phyloP scores from a whole-genome alignment of 2,113 vertebrate genomes.

The Limanda limanda region DNA sequence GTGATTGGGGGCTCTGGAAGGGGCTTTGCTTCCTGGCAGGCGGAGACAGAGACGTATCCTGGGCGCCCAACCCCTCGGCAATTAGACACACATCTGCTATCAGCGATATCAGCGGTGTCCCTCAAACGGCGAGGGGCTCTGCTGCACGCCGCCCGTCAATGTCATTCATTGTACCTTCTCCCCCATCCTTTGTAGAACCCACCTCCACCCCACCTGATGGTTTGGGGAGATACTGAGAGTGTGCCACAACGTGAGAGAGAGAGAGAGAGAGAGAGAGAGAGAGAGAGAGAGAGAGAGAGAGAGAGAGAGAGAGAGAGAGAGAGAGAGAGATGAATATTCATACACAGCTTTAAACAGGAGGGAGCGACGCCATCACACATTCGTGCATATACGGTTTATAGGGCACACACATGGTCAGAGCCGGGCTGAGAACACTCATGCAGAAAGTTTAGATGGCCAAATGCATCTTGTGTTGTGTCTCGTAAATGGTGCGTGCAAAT shows the following conservation, averaged over 20 bases:
- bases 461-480: background rate
- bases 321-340: conserved; percentile 35
- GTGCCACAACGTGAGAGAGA: background rate
- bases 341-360: background rate
- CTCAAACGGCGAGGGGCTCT: conserved; percentile 56
- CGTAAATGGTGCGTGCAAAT: conserved; percentile 9
- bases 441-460: background rate
- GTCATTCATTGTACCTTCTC: conserved; percentile 76
- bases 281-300: background rate
- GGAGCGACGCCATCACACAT: conserved; percentile 10
- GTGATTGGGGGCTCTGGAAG: conserved; percentile 71
- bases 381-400: conserved; percentile 9
- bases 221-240: conserved; percentile 48
- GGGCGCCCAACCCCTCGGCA: conserved; percentile 64
- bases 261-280: background rate
- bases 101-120: conserved; percentile 70
- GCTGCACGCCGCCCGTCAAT: conserved; percentile 71
- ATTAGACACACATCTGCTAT: conserved; percentile 81
- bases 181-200: conserved; percentile 41
- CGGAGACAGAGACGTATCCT: conserved; percentile 71
- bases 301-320: no score
- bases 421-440: conserved; percentile 3
- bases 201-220: conserved; percentile 45
- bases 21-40: conserved; percentile 66
- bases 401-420: conserved; percentile 8